Conservation (phyloP, 2,113 vertebrate species). For the Hippocampus zosterae region DNA sequence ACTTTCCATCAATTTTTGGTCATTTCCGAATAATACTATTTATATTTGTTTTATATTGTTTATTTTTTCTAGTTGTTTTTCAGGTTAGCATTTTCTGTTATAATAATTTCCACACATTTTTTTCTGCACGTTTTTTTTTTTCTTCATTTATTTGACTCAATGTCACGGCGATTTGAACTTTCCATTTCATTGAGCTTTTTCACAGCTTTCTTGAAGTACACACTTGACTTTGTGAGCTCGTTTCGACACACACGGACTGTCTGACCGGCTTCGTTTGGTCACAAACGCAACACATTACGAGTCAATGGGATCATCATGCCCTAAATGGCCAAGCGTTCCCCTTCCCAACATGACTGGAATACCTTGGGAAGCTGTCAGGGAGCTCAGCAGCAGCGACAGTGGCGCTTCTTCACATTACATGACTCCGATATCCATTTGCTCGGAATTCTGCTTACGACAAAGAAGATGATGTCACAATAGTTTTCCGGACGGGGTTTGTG, state of each 20-base stretch:
- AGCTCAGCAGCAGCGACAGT: constrained; percentile 25
- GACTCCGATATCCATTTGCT: not conserved
- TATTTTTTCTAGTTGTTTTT: no score
- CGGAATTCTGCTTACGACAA: not conserved
- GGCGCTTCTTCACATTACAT: constrained; percentile 51
- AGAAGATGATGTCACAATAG: not conserved
- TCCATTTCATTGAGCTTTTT: not conserved
- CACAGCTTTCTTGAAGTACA: not conserved
- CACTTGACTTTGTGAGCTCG: not conserved
- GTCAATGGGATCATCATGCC: constrained; percentile 48
- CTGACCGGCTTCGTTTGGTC: constrained; percentile 27
- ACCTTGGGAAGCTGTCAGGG: constrained; percentile 54
- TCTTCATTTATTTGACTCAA: not conserved
- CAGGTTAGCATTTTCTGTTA: no score
- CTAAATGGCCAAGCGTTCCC: constrained; percentile 56
- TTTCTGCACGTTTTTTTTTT: no score
- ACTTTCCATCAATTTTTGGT: no score
- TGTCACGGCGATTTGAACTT: not conserved
- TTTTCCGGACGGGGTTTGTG: not conserved
- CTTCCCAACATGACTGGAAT: constrained; percentile 60
- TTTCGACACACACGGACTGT: not conserved
- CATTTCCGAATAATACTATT: no score
- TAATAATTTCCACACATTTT: no score
- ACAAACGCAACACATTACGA: constrained; percentile 40
- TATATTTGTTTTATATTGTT: no score